Percentiles rank a stretch among this genome's conserved stretches.
Conservation (phyloP, 2,113 vertebrate genomes). For the Cyanistes caeruleus region DNA sequence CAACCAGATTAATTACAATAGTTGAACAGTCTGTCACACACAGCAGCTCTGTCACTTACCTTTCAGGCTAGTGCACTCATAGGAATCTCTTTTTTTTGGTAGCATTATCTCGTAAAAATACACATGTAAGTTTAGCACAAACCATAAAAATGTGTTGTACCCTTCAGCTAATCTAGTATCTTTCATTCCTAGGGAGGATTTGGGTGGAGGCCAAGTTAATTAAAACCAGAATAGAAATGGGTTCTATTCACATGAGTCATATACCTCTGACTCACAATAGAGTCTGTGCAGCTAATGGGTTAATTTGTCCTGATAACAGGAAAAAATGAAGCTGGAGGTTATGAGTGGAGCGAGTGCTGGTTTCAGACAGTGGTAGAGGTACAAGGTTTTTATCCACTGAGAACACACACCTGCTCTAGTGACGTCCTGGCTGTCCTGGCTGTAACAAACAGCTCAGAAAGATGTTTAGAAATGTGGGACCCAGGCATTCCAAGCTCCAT, state of each 20-base stretch:
- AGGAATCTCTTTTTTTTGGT: background rate
- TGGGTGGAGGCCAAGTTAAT: constrained; percentile 42
- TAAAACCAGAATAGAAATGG: constrained; percentile 40
- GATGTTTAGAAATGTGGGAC: background rate
- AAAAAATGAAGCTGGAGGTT: constrained; percentile 23
- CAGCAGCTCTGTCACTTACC: background rate
- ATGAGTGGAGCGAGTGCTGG: constrained; percentile 8
- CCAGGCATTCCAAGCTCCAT: background rate
- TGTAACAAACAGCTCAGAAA: background rate
- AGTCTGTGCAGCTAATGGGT: constrained; percentile 33
- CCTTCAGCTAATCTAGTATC: constrained; percentile 11
- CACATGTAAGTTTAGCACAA: constrained; percentile 3
- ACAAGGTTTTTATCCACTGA: background rate
- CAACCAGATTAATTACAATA: background rate
- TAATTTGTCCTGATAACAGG: constrained; percentile 50
- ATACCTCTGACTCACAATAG: constrained; percentile 33
- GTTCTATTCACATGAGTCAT: constrained; percentile 55
- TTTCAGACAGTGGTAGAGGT: background rate
- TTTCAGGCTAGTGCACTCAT: background rate
- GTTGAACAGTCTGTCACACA: background rate
- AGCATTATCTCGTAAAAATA: constrained; percentile 20
- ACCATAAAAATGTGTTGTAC: constrained; percentile 29
- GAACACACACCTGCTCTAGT: constrained; percentile 12
- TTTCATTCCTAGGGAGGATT: constrained; percentile 33
- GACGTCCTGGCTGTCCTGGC: background rate